Base-by-base conservation (phyloP, 1,140 invertebrate genomes). In the Magallana ariakensis region DNA sequence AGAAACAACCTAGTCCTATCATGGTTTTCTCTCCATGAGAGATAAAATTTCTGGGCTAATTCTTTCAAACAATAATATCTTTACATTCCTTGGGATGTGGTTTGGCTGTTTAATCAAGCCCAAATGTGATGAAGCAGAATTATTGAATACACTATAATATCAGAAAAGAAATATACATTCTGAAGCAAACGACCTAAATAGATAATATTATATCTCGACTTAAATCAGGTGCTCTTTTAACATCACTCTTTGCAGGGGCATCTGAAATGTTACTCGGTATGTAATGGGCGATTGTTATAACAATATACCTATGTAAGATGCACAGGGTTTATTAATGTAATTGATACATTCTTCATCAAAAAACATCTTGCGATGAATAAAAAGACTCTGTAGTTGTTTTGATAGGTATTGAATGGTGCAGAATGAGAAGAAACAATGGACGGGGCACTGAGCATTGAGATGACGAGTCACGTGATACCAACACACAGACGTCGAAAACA, bases 191-290 rank as follows among this genome's bases (percentile, higher is more conserved):
- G 66, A 70, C 66, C 66, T 70, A 70, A 70, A 70, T 22, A 70
- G 66, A 70, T 70, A 70, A 70, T 26, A 70, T 70, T 70, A 26
- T 70, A 22, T 26, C n/a, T 26, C 58, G 33, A 70, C 9, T 11
- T 26, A 26, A 70, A 70, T 70, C 66, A 70, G 66, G 33, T 70
- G 66, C 19, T 70, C 66, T 70, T 70, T 70, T 70, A 70, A 70
- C 16, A 70, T 26, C n/a, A 70, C 22, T 70, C 66, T 70, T 70
- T 70, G 66, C 66, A 26, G 66, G 22, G 66, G 66, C 66, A 70
- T 70, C 66, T 70, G 22, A 1, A 70, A 33, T 70, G 19, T 70
- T 70, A 70, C 11, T 33, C 26, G 22, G 22, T 22, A 70, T 22
- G 66, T 22, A 70, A 70, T 70, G 66, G 19, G 33, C 66, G 10